Base-by-base conservation (phyloP, 2,113 vertebrate species). In the Prietella phreatophila region DNA sequence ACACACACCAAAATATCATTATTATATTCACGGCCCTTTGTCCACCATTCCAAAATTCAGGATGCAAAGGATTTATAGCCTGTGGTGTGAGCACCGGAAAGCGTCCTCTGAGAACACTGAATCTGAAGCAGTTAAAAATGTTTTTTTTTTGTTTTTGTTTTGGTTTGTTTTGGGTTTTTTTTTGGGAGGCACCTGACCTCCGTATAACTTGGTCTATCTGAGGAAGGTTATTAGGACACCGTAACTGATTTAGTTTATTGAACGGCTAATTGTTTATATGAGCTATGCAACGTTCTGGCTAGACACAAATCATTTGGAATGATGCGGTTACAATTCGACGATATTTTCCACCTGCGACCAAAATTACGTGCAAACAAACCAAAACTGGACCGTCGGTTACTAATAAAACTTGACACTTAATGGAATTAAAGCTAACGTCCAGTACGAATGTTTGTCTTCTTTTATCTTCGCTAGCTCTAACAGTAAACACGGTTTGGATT, bases 1-100 rank as follows among this genome's bases (percentile, higher is more conserved):
- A 95, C 94, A 89, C 87, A 88, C 95, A 96, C 96, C 96, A 96
- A 96, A 93, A 95, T 94, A 91, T 93, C 93, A 92, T 95, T 95
- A 95, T 91, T 94, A 87, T 90, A 30, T 83, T 89, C 90, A 89
- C 19, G 87, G 91, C 86, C 88, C 92, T 92, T 91, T 93, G 93
- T 94, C 94, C 60, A n/a, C 69, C 63, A 88, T 90, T 86, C 84
- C 84, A 81, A 56, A 78, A 63, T 9, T 91, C 80, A 87, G 92
- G 90, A 89, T 91, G 92, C 91, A 73, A 83, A 91, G 94, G 94
- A 93, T 88, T 50, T 2, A 13, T 42, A 87, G 93, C 81, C 92
- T 93, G 95, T 96, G 95, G 93, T 93, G 95, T 97, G 96, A 53
- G 47, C 78, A 19, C 17, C 50, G 53, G 15, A 81, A 20, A 81